Evolutionary conservation across 2,797 vertebrate genomes (phyloP), one percentile per base, ranked within the genome.

Genomic region (Cossypha niveicapilla): DNA sequence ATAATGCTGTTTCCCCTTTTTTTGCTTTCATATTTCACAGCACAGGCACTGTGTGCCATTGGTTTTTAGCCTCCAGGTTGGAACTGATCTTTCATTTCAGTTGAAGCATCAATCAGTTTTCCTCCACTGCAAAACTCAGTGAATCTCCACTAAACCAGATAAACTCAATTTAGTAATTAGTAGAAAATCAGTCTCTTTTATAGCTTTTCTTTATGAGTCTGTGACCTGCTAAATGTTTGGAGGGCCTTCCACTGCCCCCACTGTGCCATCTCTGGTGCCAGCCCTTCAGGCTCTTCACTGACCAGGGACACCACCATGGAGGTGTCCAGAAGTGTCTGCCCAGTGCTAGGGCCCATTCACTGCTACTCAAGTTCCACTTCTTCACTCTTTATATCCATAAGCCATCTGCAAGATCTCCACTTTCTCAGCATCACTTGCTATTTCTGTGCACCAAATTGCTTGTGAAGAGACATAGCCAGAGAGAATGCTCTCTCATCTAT

Each of bases 171-270:
- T 15, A 22, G 21, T 32, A 34, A 44, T 39, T 19, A 34, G 37
- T 34, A 53, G 34, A 60, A 45, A 73, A 53, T 61, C 35, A 60
- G 4, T 44, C 12, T 28, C 24, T 39, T 88, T 19, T 57, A 13
- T 14, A 61, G 17, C 10, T 47, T 80, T 76, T 77, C 9, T 48
- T 47, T 51, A 27, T 32, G 25, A 15, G 10, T 61, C 54, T 35
- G 2, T 60, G 45, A 19, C 21, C 30, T 2, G 0, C 65, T 63
- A 7, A 47, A 22, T 25, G 5, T 24, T 63, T 1, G 3, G 41
- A 50, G 30, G 27, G 23, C 34, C n/a, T 57, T n/a, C 41, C 35
- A 5, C 13, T 45, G 28, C 2, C 35, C 6, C 1, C 34, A 16
- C 47, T 22, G 18, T 19, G 18, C 17, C 5, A 1, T 48, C 25